phyloP scores from a whole-genome alignment of 2,797 vertebrate genomes.

The Enteromius argenteus region DNA sequence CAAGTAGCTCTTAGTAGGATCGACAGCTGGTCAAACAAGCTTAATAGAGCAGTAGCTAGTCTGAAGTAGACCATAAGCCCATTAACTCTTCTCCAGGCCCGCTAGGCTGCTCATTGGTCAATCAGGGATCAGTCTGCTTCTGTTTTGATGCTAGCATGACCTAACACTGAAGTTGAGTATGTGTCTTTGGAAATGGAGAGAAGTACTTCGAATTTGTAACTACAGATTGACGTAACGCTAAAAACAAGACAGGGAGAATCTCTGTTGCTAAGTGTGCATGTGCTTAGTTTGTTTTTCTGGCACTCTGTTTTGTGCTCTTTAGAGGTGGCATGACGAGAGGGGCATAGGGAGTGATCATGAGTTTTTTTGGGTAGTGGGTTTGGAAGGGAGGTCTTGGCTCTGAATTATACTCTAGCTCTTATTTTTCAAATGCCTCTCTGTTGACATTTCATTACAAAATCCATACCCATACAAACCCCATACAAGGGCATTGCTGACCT shows the following conservation, averaged over 20 bases:
- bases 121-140: slow-evolving; percentile 53
- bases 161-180: slow-evolving; percentile 28
- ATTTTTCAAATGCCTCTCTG: slow-evolving; percentile 40
- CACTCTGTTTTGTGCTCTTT: not conserved
- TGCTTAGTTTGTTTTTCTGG: not conserved
- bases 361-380: not conserved
- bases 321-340: not conserved
- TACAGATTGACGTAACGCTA: not conserved
- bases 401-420: slow-evolving; percentile 2
- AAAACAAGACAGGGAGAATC: not conserved
- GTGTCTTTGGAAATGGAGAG: slow-evolving; percentile 9
- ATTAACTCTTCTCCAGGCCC: slow-evolving; percentile 70
- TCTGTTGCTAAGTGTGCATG: not conserved
- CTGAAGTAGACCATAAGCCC: slow-evolving; percentile 76
- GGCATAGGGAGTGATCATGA: not conserved
- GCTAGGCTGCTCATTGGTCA: slow-evolving; percentile 66
- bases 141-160: slow-evolving; percentile 65
- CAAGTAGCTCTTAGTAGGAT: slow-evolving; percentile 69
- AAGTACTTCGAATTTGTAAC: slow-evolving; percentile 18
- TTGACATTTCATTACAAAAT: slow-evolving; percentile 34
- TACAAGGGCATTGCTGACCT: slow-evolving; percentile 20
- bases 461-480: slow-evolving; percentile 31
- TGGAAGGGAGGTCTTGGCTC: slow-evolving; percentile 8
- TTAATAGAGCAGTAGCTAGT: slow-evolving; percentile 77
- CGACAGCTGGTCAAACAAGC: slow-evolving; percentile 83